These are phyloP conservation scores for Aphaenogaster floridana DNA, from an alignment of 1,140 invertebrate species.

Conservation along the genomic window DNA sequence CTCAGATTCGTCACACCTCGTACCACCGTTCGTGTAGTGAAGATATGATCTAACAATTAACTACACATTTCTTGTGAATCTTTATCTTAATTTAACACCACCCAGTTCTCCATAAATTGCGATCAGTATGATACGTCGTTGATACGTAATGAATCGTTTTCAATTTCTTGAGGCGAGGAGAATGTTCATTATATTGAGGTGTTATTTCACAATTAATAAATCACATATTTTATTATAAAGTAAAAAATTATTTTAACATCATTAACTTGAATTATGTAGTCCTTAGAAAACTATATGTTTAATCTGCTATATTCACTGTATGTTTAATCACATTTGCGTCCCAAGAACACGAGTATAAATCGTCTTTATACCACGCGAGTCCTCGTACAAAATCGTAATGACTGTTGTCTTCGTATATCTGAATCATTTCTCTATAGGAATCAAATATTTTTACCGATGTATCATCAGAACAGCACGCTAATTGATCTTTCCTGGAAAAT, in stretches of 20 bases:
- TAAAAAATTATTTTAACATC: not conserved
- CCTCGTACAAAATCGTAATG: conserved; percentile 84
- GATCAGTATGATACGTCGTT: conserved; percentile 44
- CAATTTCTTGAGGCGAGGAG: not conserved
- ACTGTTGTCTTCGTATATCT: conserved; percentile 74
- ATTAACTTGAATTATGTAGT: not conserved
- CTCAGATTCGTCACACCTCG: not conserved
- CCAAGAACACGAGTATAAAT: conserved; percentile 84
- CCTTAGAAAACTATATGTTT: conserved; percentile 61
- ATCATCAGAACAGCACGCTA: conserved; percentile 82
- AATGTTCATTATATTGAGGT: conserved; percentile 32
- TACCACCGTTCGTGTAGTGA: not conserved
- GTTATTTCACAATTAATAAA: conserved; percentile 29
- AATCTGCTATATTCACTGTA: conserved; percentile 61
- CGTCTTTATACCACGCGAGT: conserved; percentile 81
- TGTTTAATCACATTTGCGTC: conserved; percentile 81
- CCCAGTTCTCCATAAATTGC: not conserved
- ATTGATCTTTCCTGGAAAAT: conserved; percentile 74
- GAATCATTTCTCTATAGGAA: conserved; percentile 64
- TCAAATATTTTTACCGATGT: conserved; percentile 80
- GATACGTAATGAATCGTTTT: conserved; percentile 5
- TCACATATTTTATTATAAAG: conserved; percentile 30
- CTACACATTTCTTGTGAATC: not conserved
- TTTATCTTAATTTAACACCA: conserved; percentile 10
- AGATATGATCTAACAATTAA: conserved; percentile 12